Conservation (phyloP, 2,113 vertebrate species). For the Ascaphus truei region DNA sequence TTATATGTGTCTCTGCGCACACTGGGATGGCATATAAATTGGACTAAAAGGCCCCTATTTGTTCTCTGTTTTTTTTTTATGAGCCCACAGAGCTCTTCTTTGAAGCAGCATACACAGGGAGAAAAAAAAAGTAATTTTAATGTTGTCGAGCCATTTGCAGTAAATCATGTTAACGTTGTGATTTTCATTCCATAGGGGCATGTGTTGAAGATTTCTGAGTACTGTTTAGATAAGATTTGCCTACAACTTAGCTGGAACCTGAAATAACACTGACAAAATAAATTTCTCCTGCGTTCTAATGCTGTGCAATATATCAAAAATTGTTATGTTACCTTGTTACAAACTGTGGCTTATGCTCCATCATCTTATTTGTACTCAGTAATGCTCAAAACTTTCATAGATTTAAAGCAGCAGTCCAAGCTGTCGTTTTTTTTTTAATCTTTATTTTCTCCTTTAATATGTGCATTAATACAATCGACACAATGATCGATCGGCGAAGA, state of each 20-base stretch:
- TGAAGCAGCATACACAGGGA: constrained; percentile 70
- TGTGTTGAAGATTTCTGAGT: constrained; percentile 5
- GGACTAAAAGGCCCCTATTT: constrained; percentile 78
- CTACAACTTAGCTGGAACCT: background rate
- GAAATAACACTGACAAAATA: background rate
- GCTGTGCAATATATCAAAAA: background rate
- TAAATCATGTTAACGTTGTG: constrained; percentile 75
- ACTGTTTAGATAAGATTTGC: constrained; percentile 10
- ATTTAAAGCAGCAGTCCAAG: no score
- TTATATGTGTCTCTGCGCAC: constrained; percentile 74
- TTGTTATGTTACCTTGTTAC: no score
- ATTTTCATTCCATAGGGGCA: constrained; percentile 44
- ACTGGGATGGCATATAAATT: constrained; percentile 77
- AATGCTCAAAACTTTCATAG: no score
- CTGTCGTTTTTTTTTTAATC: no score
- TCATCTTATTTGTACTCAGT: background rate
- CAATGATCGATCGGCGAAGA: no score
- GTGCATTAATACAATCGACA: no score
- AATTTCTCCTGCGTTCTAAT: background rate
- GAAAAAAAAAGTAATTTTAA: constrained; percentile 77
- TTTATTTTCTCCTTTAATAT: no score
- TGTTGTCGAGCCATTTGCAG: constrained; percentile 69
- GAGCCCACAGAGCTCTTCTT: constrained; percentile 78
- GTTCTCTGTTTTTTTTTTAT: constrained; percentile 79
- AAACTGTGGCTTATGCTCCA: background rate